Evolutionary conservation across 2,113 vertebrate species (phyloP), one percentile per base, ranked within the genome.

Genomic region (Tychaedon coryphoeus): DNA sequence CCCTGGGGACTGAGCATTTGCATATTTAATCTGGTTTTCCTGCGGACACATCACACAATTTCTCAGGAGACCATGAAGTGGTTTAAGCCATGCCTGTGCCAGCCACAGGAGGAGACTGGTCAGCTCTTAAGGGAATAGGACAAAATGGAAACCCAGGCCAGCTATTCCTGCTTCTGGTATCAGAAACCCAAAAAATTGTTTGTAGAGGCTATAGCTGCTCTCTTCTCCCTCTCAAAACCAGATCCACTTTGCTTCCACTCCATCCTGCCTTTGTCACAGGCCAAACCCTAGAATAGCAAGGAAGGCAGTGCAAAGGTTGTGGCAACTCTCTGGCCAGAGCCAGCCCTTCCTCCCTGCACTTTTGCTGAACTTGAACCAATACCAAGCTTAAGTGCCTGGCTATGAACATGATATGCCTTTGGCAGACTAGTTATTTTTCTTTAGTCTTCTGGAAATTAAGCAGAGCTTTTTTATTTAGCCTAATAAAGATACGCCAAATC

Each of bases 401-500:
- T 62, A n/a, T 16, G 71, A 78, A 86, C 43, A 16, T 18, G 0
- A 7, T 36, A n/a, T 2, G 23, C 13, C 65, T 93, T 57, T 89
- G 81, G 77, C 57, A 78, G 42, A 23, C 33, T 34, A 12, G 19
- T 23, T 74, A 34, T 78, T 92, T 94, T 94, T 76, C 45, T 93
- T 91, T 16, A 53, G 65, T 70, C 77, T 73, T 79, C 19, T 73
- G 40, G 45, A 87, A 89, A 70, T 86, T 54, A 77, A 48, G 29
- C 11, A 65, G 29, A n/a, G 34, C 1, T 56, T 65, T 85, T 87
- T 64, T 43, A 62, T 77, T 77, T 70, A 81, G 14, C 40, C 34
- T 62, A 57, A 80, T 73, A 94, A 74, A 92, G 61, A 58, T 43
- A 53, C 10, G 29, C 8, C 23, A 83, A 66, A 86, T 50, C 34